A percentile compares a stretch with the other conserved stretches of the same genome.
These are phyloP conservation scores for Herpetotheres cachinnans DNA, from an alignment of 2,113 vertebrate species.

Conservation along the genomic window DNA sequence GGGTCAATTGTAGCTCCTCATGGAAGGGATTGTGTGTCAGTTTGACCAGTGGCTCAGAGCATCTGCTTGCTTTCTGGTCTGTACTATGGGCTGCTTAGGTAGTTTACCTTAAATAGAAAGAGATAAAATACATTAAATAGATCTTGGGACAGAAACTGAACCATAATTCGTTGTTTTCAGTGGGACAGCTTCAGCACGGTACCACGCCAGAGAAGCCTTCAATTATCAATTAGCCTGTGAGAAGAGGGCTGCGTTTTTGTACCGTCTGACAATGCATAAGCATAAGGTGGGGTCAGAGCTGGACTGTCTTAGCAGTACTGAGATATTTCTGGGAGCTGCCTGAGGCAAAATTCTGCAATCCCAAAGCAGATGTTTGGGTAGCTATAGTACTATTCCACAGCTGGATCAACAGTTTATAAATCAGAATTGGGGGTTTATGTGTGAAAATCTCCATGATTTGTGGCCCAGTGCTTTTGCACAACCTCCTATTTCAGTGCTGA, in stretches of 20 bases:
- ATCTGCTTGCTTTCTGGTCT: background rate
- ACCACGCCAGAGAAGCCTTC: background rate
- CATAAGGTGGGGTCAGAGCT: rapidly evolving
- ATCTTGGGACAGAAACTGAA: background rate
- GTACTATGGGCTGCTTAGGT: background rate
- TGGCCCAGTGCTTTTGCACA: background rate
- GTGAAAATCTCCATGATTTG: background rate
- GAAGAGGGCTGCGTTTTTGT: background rate
- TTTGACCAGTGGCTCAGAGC: background rate
- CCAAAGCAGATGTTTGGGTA: background rate
- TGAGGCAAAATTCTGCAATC: background rate
- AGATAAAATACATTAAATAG: background rate
- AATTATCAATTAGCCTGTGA: background rate
- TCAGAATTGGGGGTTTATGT: background rate
- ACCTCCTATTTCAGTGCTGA: background rate
- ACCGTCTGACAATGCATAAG: background rate
- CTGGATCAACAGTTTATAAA: background rate
- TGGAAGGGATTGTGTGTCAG: background rate
- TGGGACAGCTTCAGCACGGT: background rate
- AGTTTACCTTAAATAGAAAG: background rate
- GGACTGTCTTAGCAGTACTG: background rate
- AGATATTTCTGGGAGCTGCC: background rate
- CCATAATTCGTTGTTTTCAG: background rate
- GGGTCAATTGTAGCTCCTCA: background rate
- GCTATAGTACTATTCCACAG: background rate